A percentile compares a stretch with the other conserved stretches of the same genome.
phyloP scores from a whole-genome alignment of 2,797 vertebrate genomes.

The Chromis chromis region DNA sequence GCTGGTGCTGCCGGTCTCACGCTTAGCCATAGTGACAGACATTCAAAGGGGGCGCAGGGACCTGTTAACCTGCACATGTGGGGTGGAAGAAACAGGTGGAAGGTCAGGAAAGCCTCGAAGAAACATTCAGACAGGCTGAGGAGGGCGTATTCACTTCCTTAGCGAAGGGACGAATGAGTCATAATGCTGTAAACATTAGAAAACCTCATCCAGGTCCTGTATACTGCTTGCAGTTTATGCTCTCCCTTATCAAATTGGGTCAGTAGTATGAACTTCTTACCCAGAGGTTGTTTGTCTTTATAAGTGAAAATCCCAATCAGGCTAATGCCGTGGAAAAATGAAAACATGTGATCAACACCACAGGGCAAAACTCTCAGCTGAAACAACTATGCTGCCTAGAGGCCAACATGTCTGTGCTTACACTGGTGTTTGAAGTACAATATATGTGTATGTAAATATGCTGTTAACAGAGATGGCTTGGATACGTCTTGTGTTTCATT shows the following conservation, averaged over 20 bases:
- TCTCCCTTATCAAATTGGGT: conserved; percentile 32
- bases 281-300: conserved; percentile 51
- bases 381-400: conserved; percentile 31
- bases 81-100: conserved; percentile 33
- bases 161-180: conserved; percentile 67
- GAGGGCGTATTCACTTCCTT: conserved; percentile 24
- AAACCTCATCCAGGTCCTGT: conserved; percentile 30
- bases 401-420: conserved; percentile 40
- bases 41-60: conserved; percentile 72
- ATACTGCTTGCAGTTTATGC: conserved; percentile 23
- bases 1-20: conserved; percentile 89
- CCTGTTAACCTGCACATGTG: conserved; percentile 71
- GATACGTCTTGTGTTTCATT: conserved; percentile 10
- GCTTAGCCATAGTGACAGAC: conserved; percentile 89
- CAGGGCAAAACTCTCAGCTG: conserved; percentile 17
- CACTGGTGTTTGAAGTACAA: background rate
- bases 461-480: conserved; percentile 3
- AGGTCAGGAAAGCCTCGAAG: conserved; percentile 47
- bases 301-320: conserved; percentile 36
- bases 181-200: conserved; percentile 35
- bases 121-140: conserved; percentile 38
- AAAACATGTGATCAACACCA: conserved; percentile 35
- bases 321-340: conserved; percentile 31
- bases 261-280: conserved; percentile 29
- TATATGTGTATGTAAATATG: conserved; percentile 3